Evolutionary conservation across 2,797 vertebrate species (phyloP), one percentile per base, ranked within the genome.

Genomic region (Epinephelus malabaricus): DNA sequence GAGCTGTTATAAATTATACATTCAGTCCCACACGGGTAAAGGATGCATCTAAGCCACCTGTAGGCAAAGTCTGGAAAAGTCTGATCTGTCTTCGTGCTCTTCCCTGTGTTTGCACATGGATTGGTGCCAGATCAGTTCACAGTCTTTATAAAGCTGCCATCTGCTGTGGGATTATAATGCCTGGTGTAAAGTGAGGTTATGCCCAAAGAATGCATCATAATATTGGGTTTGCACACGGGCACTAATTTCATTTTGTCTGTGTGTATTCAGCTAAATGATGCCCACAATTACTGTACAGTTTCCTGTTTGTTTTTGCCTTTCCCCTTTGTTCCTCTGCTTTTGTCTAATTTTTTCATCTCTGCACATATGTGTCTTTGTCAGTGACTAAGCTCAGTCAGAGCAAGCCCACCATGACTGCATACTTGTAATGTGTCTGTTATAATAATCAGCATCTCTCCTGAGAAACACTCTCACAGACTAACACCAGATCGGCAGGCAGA

Each of bases 91-190:
- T 62, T 34, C 5, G 53, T 71, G 51, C 51, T 27, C 59, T 27
- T 50, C 34, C 21, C 27, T 61, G 25, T 79, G 61, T 69, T 72
- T 78, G 8, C 51, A 53, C 15, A 43, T 49, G 23, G 56, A 50
- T 53, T 50, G 43, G 27, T 78, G 65, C 54, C 72, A 81, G 63
- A 65, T 83, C 18, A 65, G n/a, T 71, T 76, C 30, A 23, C 40
- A 68, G 21, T 46, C 55, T 69, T 64, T 58, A 34, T 68, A 73
- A 68, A 61, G 25, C 61, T 62, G 27, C 77, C 49, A 58, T 61
- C 74, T 78, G 68, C 56, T 65, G 21, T 46, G 23, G 68, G 53
- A 46, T 74, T 61, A 63, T 64, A 51, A 66, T 54, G 19, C 17
- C 43, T 61, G 45, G n/a, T 50, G 40, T 53, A 70, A 71, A 64